These are phyloP conservation scores for Leucoraja erinaceus DNA, from an alignment of 2,113 vertebrate genomes.

Conservation along the genomic window DNA sequence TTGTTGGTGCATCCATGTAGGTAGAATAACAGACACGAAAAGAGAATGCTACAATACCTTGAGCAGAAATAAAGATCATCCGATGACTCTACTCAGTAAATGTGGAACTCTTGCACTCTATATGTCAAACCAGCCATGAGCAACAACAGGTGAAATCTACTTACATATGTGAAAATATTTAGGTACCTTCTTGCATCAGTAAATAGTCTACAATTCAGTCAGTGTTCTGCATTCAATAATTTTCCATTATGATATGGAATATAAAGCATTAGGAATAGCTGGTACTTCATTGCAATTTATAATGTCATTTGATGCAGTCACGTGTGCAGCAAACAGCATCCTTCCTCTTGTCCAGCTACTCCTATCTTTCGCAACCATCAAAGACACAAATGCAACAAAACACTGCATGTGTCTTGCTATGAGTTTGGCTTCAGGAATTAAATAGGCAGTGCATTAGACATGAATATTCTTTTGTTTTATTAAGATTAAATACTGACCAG, in stretches of 20 bases:
- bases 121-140: background rate
- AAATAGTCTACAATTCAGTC: slow-evolving; percentile 1
- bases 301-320: slow-evolving; percentile 15
- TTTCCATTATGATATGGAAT: slow-evolving; percentile 7
- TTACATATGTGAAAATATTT: background rate
- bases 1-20: no score
- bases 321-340: background rate
- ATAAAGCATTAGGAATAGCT: background rate
- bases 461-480: background rate
- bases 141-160: background rate
- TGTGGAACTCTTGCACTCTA: background rate
- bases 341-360: background rate
- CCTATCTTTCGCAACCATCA: background rate
- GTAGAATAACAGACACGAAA: background rate
- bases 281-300: background rate
- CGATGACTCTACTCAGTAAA: background rate
- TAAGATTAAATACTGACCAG: background rate
- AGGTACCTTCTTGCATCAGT: background rate
- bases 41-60: background rate
- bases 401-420: background rate
- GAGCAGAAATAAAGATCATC: background rate
- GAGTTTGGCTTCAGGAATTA: background rate
- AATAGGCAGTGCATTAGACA: background rate
- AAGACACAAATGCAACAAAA: background rate
- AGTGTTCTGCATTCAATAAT: background rate